These are phyloP conservation scores for Lasioglossum zephyrum DNA, from an alignment of 2,888 invertebrate species.

Conservation along the genomic window DNA sequence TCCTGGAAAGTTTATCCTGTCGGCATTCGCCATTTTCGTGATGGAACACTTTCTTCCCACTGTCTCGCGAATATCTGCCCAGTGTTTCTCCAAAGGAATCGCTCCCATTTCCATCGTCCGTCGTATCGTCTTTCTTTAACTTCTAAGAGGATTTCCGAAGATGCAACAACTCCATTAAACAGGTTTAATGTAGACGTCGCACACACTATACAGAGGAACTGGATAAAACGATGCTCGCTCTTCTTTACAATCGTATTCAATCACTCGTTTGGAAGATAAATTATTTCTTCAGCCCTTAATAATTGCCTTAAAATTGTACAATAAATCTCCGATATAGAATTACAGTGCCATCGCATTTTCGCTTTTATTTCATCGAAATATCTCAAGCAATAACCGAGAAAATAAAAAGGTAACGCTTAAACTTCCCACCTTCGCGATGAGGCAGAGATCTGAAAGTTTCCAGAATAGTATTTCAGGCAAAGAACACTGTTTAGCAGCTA, in stretches of 20 bases:
- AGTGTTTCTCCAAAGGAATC: background rate
- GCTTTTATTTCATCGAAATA: background rate
- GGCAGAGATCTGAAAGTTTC: background rate
- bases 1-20: constrained; percentile 5
- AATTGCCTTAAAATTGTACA: background rate
- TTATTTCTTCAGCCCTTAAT: background rate
- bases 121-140: background rate
- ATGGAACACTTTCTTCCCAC: background rate
- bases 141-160: background rate
- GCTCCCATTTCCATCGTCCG: background rate
- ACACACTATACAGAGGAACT: background rate
- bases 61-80: background rate
- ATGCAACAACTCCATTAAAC: background rate
- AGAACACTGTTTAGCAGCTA: no score
- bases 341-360: accelerated
- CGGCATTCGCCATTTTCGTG: background rate
- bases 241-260: no score
- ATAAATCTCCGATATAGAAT: background rate
- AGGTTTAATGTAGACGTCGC: background rate
- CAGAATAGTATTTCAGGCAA: background rate
- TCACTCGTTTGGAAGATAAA: no score
- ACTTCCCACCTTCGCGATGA: background rate
- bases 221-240: no score
- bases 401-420: background rate
- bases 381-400: background rate